Base-by-base conservation (phyloP, 2,888 invertebrate genomes). In the Cyclophora albipunctata region DNA sequence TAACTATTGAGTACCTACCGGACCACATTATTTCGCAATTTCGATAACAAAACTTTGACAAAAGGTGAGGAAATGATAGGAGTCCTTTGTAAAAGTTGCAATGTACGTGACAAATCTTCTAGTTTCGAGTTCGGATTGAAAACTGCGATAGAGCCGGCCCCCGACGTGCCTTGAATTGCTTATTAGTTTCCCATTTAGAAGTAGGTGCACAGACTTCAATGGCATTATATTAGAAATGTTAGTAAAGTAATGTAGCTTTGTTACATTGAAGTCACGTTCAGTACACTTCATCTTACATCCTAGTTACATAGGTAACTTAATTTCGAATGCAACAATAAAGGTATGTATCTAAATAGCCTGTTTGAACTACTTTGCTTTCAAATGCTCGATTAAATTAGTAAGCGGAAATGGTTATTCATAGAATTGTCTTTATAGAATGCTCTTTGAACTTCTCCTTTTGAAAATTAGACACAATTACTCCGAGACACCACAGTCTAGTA, bases 81-180 rank as follows among this genome's bases (percentile, higher is more conserved):
- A 74, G 75, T 73, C 75, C 78, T 79, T 84, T 82, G 73, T 78
- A 75, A 84, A 81, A 85, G 78, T 86, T 84, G 79, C 75, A 76
- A 75, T 73, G 84, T 80, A 86, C 87, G 87, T 86, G 87, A 86
- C 87, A 85, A 86, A 84, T 87, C 86, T 84, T 78, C 81, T 75
- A 81, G 81, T 81, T 84, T 80, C 77, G 76, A 81, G 75, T 81
- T 78, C 66, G 83, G 82, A 87, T 86, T 86, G 87, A 87, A 87
- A 87, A 87, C 85, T 86, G 79, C 83, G 83, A 85, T 86, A 85
- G 85, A 85, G 78, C 78, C 73, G 71, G 73, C 63, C 69, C 53
- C 60, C 64, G 71, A 84, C 86, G 87, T 86, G 87, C 73, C 55
- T 62, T 60, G 87, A 84, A 84, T 86, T 65, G 62, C 60, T 72